Evolutionary conservation across 2,797 vertebrate species (phyloP).

Genomic region (Mustela erminea): DNA sequence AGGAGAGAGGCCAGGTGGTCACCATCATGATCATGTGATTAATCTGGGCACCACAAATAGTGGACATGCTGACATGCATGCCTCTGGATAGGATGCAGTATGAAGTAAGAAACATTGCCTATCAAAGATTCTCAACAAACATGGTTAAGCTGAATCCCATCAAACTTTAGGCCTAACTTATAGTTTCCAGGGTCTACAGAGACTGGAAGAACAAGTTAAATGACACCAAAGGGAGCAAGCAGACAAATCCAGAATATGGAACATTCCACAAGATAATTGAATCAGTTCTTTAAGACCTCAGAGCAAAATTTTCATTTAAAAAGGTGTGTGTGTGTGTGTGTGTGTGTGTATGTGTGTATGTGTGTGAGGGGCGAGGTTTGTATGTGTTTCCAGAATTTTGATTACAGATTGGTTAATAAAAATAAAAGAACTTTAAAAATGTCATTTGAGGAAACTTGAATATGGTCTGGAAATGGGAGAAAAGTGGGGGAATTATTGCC

Average conservation of each 20-base stretch:
- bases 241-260: not conserved
- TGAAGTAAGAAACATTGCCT: not conserved
- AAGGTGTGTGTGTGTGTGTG: too few species aligned
- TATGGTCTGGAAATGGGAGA: not conserved
- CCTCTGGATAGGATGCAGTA: not conserved
- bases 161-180: not conserved
- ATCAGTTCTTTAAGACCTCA: not conserved
- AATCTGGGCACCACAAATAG: not conserved
- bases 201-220: not conserved
- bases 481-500: not conserved
- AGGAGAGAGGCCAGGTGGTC: not conserved
- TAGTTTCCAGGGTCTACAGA: not conserved
- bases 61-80: too few species aligned
- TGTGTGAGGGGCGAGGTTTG: not conserved
- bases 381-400: not conserved
- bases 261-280: not conserved
- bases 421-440: not conserved
- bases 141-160: not conserved
- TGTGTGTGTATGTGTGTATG: not conserved
- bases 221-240: not conserved
- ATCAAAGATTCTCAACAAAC: not conserved
- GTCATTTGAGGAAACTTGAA: not conserved
- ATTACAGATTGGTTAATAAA: not conserved
- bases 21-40: not conserved
- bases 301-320: not conserved